Evolutionary conservation across 2,113 vertebrate genomes (phyloP).

Genomic region (Heterotis niloticus): DNA sequence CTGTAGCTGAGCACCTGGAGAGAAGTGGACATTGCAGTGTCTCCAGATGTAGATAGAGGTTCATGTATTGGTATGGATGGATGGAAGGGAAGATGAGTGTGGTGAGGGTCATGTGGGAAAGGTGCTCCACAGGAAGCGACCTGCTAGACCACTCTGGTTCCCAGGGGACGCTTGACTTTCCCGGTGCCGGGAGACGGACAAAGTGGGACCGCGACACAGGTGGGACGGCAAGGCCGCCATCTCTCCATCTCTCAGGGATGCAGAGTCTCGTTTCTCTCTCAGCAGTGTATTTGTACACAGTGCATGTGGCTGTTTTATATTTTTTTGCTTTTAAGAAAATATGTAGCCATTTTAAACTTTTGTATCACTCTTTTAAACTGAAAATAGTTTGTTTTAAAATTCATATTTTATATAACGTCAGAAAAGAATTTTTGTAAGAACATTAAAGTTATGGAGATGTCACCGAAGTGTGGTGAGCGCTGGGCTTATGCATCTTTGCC

Average conservation of each 20-base stretch:
- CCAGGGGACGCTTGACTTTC: no score
- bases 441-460: conserved; percentile 23
- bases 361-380: conserved; percentile 78
- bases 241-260: background rate
- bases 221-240: no score
- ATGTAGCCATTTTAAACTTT: conserved; percentile 76
- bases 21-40: no score
- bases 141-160: no score
- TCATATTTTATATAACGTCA: conserved; percentile 32
- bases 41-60: no score
- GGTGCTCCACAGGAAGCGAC: no score
- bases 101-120: no score
- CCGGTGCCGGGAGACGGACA: background rate
- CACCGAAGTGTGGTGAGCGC: background rate
- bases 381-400: conserved; percentile 77
- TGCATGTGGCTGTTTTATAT: conserved; percentile 78
- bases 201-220: no score
- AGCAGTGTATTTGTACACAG: conserved; percentile 63
- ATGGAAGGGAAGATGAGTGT: no score
- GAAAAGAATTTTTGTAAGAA: conserved; percentile 26
- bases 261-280: conserved; percentile 45
- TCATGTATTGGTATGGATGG: no score
- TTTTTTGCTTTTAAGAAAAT: conserved; percentile 59
- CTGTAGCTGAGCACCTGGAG: no score
- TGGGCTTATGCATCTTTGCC: background rate